Conservation (phyloP, 2,888 invertebrate species). For the Drosophila quinaria region DNA sequence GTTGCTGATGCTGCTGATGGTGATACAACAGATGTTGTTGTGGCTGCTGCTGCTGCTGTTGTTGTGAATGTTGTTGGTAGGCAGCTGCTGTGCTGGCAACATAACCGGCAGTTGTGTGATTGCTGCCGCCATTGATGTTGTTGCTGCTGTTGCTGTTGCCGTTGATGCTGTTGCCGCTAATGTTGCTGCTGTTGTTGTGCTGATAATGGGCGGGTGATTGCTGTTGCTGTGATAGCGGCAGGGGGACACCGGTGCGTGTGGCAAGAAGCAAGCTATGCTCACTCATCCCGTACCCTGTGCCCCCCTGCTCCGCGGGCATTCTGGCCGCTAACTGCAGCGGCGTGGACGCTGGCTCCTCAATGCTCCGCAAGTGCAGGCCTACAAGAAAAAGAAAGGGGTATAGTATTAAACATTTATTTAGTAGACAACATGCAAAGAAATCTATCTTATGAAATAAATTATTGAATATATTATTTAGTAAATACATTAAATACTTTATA, state of each 20-base stretch:
- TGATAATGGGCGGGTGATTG: conserved; percentile 72
- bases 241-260: conserved; percentile 86
- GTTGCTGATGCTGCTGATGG: conserved; percentile 51
- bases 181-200: conserved; percentile 46
- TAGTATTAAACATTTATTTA: conserved; percentile 45
- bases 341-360: conserved; percentile 91
- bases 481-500: no score
- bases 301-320: conserved; percentile 88
- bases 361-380: conserved; percentile 95
- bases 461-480: conserved; percentile 36
- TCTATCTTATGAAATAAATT: neutral
- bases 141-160: conserved; percentile 10
- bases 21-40: conserved; percentile 31
- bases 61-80: conserved; percentile 53
- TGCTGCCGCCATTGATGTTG: conserved; percentile 29
- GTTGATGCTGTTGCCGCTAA: conserved; percentile 24
- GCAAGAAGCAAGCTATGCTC: conserved; percentile 86
- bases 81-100: conserved; percentile 69
- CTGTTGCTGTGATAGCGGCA: conserved; percentile 81
- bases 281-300: conserved; percentile 88
- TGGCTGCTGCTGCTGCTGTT: conserved; percentile 54
- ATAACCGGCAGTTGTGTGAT: conserved; percentile 34
- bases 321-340: conserved; percentile 82
- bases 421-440: no score
- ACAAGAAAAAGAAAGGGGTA: conserved; percentile 76